Percentiles rank a stretch among this genome's conserved stretches.
phyloP scores from a whole-genome alignment of 2,888 invertebrate genomes.

The Beris morrisii region DNA sequence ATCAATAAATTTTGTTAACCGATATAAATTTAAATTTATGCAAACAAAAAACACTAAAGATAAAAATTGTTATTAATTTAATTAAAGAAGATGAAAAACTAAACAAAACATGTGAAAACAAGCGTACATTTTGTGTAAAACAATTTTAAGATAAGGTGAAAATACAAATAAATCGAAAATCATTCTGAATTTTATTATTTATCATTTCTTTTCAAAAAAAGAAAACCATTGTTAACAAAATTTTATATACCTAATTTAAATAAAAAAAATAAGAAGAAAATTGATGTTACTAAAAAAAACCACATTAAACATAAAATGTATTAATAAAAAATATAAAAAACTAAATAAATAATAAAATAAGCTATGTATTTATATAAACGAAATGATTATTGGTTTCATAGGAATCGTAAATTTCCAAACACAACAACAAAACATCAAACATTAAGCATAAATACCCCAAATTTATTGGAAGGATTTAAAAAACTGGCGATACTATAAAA shows the following conservation, averaged over 20 bases:
- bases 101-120: slow-evolving; percentile 17
- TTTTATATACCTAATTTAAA: slow-evolving; percentile 18
- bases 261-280: not conserved
- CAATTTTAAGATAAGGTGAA: slow-evolving; percentile 32
- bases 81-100: slow-evolving; percentile 8
- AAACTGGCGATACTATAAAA: too few relatives aligned
- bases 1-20: too few relatives aligned
- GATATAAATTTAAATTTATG: too few relatives aligned
- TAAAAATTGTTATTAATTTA: too few relatives aligned
- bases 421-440: slow-evolving; percentile 8
- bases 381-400: slow-evolving; percentile 57
- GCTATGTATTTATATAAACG: slow-evolving; percentile 43
- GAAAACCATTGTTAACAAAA: slow-evolving; percentile 28
- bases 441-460: too few relatives aligned
- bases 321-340: slow-evolving; percentile 10
- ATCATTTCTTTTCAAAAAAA: too few relatives aligned
- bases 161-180: not conserved
- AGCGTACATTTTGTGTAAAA: slow-evolving; percentile 35
- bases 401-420: slow-evolving; percentile 54
- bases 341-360: slow-evolving; percentile 22
- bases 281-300: slow-evolving; percentile 18
- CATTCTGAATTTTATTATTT: too few relatives aligned
- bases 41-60: too few relatives aligned
- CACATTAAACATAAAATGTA: slow-evolving; percentile 14
- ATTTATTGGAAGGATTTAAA: too few relatives aligned